Evolutionary conservation across 53 echinoderm and acorn worm genomes (phyloP).

Genomic region (Glandiceps talaboti): DNA sequence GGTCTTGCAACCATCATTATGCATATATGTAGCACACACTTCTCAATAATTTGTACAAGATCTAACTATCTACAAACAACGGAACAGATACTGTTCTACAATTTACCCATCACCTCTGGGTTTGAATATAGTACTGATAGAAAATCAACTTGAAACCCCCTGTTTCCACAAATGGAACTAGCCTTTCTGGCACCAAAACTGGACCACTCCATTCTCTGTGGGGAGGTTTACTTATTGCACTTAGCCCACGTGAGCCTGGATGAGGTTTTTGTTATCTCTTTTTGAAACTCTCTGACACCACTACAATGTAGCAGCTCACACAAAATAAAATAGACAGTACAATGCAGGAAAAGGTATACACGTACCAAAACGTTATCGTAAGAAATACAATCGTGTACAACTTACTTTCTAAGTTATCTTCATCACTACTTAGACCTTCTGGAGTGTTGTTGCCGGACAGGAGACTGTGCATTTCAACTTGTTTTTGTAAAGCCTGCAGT

Average conservation of each 20-base stretch:
- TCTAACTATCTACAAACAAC: too few species aligned
- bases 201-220: neutral
- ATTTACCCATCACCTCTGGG: too few species aligned
- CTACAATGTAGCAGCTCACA: conserved; percentile 83
- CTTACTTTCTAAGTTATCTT: conserved; percentile 97
- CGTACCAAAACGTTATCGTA: conserved; percentile 90
- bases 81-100: too few species aligned
- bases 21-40: too few species aligned
- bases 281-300: conserved; percentile 29
- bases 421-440: conserved; percentile 64
- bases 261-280: neutral
- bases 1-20: too few species aligned
- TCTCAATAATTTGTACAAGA: too few species aligned
- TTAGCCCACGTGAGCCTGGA: neutral
- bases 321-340: conserved; percentile 75
- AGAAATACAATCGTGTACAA: conserved; percentile 93
- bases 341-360: conserved; percentile 80
- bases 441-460: conserved; percentile 67
- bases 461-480: conserved; percentile 69
- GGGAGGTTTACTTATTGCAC: neutral
- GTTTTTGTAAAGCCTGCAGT: conserved; percentile 82
- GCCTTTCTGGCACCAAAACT: neutral
- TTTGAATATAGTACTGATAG: too few species aligned
- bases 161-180: neutral
- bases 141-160: too few species aligned